phyloP scores from a whole-genome alignment of 2,888 invertebrate genomes.

The Rhamnusium bicolor region DNA sequence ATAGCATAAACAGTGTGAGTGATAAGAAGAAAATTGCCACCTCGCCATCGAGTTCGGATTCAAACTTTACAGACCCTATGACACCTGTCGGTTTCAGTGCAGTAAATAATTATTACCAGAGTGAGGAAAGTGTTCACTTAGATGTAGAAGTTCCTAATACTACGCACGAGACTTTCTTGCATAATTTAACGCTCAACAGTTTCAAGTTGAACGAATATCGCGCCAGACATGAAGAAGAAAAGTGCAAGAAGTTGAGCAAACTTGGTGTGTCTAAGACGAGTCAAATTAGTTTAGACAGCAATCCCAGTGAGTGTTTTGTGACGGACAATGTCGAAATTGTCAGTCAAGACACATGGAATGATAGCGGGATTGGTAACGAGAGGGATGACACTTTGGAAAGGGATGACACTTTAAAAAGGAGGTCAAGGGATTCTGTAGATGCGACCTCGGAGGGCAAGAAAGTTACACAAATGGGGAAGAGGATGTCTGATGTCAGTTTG shows the following conservation, averaged over 20 bases:
- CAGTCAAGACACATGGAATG: conserved; percentile 49
- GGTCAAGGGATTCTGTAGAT: conserved; percentile 39
- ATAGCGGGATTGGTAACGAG: conserved; percentile 40
- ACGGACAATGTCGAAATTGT: conserved; percentile 63
- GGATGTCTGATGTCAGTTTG: conserved; percentile 55
- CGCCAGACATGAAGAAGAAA: conserved; percentile 59
- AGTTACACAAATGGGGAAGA: conserved; percentile 48
- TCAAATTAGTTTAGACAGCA: conserved; percentile 68
- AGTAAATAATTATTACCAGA: conserved; percentile 78
- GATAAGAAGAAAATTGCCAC: conserved; percentile 66
- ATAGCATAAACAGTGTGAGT: conserved; percentile 49
- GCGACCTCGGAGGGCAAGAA: conserved; percentile 39
- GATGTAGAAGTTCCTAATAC: conserved; percentile 62
- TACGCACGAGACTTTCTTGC: conserved; percentile 57
- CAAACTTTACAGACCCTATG: conserved; percentile 84
- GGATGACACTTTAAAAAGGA: conserved; percentile 49
- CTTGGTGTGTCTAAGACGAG: conserved; percentile 69
- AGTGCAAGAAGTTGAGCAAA: conserved; percentile 65
- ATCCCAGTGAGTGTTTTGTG: conserved; percentile 62
- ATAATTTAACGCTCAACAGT: conserved; percentile 65
- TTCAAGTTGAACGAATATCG: conserved; percentile 69
- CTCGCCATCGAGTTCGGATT: conserved; percentile 79
- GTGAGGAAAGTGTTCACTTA: conserved; percentile 74
- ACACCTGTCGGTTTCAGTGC: conserved; percentile 76
- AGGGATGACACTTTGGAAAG: conserved; percentile 39